Base-by-base conservation (phyloP, 1,140 invertebrate genomes). In the Drosophila carrolli region DNA sequence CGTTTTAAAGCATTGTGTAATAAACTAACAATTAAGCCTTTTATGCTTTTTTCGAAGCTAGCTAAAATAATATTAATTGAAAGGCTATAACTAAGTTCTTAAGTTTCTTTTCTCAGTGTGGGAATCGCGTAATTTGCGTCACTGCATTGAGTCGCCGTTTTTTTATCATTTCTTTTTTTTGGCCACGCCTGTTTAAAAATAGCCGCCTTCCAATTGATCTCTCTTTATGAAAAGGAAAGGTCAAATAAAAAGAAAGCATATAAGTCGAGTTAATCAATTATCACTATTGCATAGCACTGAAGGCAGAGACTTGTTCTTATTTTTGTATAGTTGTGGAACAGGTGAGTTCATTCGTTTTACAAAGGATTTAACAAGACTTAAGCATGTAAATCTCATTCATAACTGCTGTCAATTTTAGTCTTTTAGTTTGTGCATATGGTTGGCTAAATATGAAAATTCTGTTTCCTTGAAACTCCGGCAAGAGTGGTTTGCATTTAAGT, bases 101-200 rank as follows among this genome's bases (percentile, higher is more conserved):
- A 19, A 5, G n/a, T 19, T 23, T 6, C 16, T 62, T 41, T 41
- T 58, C 14, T 41, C 37, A 58, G 11, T 62, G 59, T 59, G 37
- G 0, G 14, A 62, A 58, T 55, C 51, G 37, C 44, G 27, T 57
- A 70, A 71, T 71, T 57, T 71, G 38, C 67, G 67, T 71, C 67
- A 71, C 65, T 70, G 67, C 65, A 48, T 23, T 70, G 40, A 40
- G 32, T 6, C 48, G 35, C 11, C 5, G 11, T 9, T 23, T 44
- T 58, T 43, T 27, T 9, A n/a, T 6, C 11, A 16, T 11, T 1
- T 8, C n/a, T 55, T 29, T 59, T 48, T 48, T 59, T 53, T 46
- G 11, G 14, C 57, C 40, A 70, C 48, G 50, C 53, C 37, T 57
- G 63, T 29, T 70, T 71, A 68, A 57, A 70, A 71, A 71, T 68